Percentiles rank a stretch among this genome's conserved stretches.
phyloP scores from a whole-genome alignment of 2,888 invertebrate genomes.

The Drosophila robusta region DNA sequence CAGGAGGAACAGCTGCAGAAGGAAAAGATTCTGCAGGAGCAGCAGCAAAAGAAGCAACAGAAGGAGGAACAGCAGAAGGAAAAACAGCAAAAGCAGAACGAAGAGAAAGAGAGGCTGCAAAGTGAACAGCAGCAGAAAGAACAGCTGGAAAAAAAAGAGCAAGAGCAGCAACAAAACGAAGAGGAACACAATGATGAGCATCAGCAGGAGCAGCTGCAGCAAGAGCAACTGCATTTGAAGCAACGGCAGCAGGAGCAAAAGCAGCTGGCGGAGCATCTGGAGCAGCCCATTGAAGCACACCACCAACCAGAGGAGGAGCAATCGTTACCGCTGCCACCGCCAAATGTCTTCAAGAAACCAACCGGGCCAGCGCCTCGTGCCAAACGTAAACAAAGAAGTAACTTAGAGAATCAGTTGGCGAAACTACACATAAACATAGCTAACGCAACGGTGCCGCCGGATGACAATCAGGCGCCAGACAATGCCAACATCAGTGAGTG shows the following conservation, averaged over 20 bases:
- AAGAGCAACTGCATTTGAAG: neutral
- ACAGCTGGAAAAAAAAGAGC: neutral
- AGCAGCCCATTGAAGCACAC: too few relatives aligned
- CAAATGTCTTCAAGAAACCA: conserved; percentile 64
- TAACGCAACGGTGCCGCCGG: neutral
- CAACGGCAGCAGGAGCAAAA: neutral
- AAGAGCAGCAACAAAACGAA: neutral
- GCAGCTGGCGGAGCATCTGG: too few relatives aligned
- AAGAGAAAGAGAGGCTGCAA: neutral
- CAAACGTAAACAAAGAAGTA: conserved; percentile 1
- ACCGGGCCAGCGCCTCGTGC: conserved; percentile 45
- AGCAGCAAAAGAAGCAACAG: neutral
- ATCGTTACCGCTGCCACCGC: neutral
- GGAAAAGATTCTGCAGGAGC: neutral
- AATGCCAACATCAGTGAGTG: conserved; percentile 40
- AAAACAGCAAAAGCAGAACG: neutral
- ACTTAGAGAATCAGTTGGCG: neutral
- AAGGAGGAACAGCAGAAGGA: neutral
- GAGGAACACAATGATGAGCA: neutral
- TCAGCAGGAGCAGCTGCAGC: too few relatives aligned
- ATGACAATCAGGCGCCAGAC: neutral
- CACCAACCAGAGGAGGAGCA: neutral
- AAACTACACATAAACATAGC: conserved; percentile 17
- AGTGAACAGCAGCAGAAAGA: neutral
- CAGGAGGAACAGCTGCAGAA: neutral